Evolutionary conservation across 2,113 vertebrate genomes (phyloP), one percentile per base, ranked within the genome.

Genomic region (Xiphophorus hellerii): DNA sequence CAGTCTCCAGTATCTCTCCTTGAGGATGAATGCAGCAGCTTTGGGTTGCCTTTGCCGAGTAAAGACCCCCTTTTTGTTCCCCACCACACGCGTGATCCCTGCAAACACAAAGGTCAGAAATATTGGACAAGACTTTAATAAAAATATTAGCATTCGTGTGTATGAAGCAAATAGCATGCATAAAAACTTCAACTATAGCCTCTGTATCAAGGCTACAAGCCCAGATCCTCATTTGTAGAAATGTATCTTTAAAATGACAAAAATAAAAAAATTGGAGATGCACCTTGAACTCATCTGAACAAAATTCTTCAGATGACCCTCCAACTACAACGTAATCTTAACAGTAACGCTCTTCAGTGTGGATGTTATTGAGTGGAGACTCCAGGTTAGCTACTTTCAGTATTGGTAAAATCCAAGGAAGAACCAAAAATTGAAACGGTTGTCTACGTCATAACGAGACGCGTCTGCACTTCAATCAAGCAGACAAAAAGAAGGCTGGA

Each of bases 1-100:
- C 76, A 99, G 91, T 60, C 76, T 96, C 97, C 97, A 98, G 94
- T 99, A 99, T 66, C 98, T 92, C 60, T 98, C 95, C 85, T 92
- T 95, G 71, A 99, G 89, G 84, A 97, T 73, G 87, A 96, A 98
- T 0, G 98, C 98, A 0, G 96, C 94, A 0, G 94, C 77, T 90
- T 99, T 99, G 48, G 98, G 98, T 74, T 99, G 97, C 66, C 98
- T 91, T 66, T 99, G 96, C 1, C 98, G 95, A 25, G 92, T 99
- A 85, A 99, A 99, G 81, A 99, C 91, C 11, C 98, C 98, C 82
- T 99, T 99, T 86, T 95, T 98, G 89, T 99, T 99, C 1, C 98
- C 98, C 64, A 96, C 44, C 42, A 95, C 95, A 73, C 98, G 95
- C 0, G 7, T 81, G 77, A 92, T 67, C 9, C 85, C 98, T 99